Conservation (phyloP, 30 jellyfish, hydroid and myxozoan genomes). For the Rhopilema esculentum region DNA sequence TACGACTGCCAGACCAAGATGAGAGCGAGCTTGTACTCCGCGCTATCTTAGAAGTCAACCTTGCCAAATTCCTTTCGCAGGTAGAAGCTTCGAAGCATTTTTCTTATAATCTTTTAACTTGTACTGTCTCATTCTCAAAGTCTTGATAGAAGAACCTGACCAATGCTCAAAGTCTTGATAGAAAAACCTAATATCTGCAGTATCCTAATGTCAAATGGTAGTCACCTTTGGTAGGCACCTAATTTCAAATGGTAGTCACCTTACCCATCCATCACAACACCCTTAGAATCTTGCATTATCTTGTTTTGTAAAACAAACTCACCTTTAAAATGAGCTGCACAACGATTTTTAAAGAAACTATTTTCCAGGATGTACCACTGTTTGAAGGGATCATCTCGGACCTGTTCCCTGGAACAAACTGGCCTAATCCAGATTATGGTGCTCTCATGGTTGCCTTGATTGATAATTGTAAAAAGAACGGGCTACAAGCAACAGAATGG, state of each 20-base stretch:
- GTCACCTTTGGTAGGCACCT: no score
- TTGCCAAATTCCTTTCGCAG: conserved; percentile 95
- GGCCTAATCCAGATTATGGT: conserved; percentile 98
- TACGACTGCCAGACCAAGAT: conserved; percentile 80
- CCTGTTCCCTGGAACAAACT: conserved; percentile 91
- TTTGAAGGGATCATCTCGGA: conserved; percentile 97
- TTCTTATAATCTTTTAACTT: neutral
- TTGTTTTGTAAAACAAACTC: no score
- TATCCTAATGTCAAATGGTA: no score
- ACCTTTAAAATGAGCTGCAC: no score
- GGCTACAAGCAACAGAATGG: conserved; percentile 94
- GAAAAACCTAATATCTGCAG: no score
- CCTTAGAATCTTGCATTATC: no score
- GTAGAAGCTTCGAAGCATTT: conserved; percentile 40
- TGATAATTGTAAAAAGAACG: conserved; percentile 70
- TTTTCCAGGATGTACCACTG: conserved; percentile 90
- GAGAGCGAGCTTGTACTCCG: conserved; percentile 87
- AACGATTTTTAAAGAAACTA: no score
- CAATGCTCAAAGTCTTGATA: no score
- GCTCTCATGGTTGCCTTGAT: conserved; percentile 89
- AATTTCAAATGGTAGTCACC: no score
- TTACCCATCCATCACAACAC: no score
- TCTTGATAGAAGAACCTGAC: no score
- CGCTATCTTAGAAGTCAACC: conserved; percentile 92
- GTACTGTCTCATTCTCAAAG: no score